Base-by-base conservation (phyloP, 2,113 vertebrate genomes). In the Morone saxatilis region DNA sequence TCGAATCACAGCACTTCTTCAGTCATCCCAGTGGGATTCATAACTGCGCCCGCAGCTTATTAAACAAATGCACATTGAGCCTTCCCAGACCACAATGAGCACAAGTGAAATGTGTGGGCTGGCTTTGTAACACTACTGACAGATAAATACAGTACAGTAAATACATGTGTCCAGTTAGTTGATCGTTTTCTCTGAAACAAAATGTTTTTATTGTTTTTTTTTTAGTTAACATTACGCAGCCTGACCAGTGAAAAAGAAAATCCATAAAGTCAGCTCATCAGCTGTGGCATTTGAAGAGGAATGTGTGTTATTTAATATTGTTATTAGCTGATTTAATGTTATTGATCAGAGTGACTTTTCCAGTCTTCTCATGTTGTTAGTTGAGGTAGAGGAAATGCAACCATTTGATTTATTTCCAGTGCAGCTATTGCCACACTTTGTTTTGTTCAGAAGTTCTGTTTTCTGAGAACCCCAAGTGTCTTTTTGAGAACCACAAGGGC, bases 271-370 rank as follows among this genome's bases (percentile, higher is more conserved):
- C 56, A 16, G 4, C 40, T 8, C 22, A 47, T 71, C 31, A 36
- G 57, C n/a, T 13, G 0, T 76, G 83, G 20, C 83, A 80, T 85
- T 88, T 82, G 14, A 48, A 72, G 80, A 77, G 36, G 47, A 48
- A 51, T 70, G 25, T 19, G 54, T 71, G 63, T 79, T 48, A 71
- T 87, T 65, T 66, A 36, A 80, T 68, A 47, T 57, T 61, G 41
- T 59, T 59, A 54, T 69, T 70, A 38, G 47, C 60, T 22, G 45
- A 31, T 70, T 48, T 69, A 73, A 77, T 75, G 25, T 25, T 70
- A 83, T 83, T 74, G 68, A 85, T 89, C 76, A n/a, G 14, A 31
- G 43, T 62, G 67, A 65, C 66, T 80, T 72, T 53, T 69, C 51
- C 40, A 20, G 4, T 7, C 40, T 14, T 48, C 67, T 31, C 22